Conservation (phyloP, 2,797 vertebrate species). For the Psittacula echo region DNA sequence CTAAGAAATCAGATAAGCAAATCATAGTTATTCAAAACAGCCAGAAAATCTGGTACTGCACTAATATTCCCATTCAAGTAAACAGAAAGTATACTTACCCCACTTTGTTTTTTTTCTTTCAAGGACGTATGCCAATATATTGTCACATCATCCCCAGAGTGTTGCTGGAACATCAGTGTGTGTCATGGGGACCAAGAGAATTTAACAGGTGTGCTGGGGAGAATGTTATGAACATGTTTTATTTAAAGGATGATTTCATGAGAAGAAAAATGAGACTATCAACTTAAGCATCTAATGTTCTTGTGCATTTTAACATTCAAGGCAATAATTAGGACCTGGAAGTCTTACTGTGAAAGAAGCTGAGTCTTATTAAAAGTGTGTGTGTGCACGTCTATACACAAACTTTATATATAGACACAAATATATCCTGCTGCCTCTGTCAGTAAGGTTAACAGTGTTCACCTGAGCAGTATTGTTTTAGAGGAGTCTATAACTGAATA, state of each 20-base stretch:
- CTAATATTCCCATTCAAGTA: background rate
- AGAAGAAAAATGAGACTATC: background rate
- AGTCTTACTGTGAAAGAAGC: background rate
- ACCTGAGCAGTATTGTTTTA: background rate
- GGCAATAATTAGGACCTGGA: background rate
- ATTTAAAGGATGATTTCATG: background rate
- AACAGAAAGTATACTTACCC: background rate
- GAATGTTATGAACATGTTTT: background rate
- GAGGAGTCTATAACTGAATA: background rate
- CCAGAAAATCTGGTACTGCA: background rate
- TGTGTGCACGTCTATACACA: background rate
- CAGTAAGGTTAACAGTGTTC: background rate
- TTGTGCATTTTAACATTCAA: background rate
- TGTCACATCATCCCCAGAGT: background rate
- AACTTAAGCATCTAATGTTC: background rate
- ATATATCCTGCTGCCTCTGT: background rate
- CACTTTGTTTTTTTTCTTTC: background rate
- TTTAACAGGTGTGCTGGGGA: background rate
- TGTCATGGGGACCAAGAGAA: background rate
- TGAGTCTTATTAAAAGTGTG: background rate
- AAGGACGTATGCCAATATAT: background rate
- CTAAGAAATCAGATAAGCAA: background rate
- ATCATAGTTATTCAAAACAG: background rate
- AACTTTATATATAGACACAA: background rate
- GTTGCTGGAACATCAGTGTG: background rate